phyloP scores from a whole-genome alignment of 2,888 invertebrate genomes.

The Harmothoe impar region DNA sequence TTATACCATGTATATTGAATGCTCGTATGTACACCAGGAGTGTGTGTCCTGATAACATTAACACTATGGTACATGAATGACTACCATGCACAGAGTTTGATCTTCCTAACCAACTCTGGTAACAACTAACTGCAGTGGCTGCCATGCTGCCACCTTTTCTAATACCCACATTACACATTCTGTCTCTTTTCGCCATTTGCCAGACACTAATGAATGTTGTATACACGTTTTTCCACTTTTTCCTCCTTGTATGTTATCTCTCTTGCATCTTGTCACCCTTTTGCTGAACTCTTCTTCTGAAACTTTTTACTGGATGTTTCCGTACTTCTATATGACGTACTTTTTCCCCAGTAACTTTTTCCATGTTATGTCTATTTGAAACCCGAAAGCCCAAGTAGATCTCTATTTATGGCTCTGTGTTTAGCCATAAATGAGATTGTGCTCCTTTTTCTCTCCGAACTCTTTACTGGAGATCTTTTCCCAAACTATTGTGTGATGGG shows the following conservation, averaged over 20 bases:
- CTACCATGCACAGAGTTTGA: conserved; percentile 40
- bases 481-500: conserved; percentile 29
- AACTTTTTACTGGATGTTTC: conserved; percentile 55
- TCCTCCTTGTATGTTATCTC: conserved; percentile 37
- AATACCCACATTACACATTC: conserved; percentile 38
- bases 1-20: conserved; percentile 49
- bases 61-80: background rate
- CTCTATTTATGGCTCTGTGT: conserved; percentile 44
- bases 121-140: background rate
- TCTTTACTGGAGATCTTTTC: conserved; percentile 1
- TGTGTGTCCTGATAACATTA: conserved; percentile 19
- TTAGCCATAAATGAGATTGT: conserved; percentile 55
- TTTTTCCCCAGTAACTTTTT: conserved; percentile 46
- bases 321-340: conserved; percentile 32
- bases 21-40: background rate
- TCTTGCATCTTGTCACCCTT: conserved; percentile 51
- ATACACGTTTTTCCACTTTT: conserved; percentile 35
- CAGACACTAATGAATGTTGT: conserved; percentile 55
- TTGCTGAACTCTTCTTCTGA: conserved; percentile 42
- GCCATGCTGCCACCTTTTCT: background rate
- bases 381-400: conserved; percentile 43
- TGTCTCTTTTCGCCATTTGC: conserved; percentile 42
- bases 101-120: background rate
- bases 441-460: conserved; percentile 27
- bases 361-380: conserved; percentile 34